Evolutionary conservation across 2,113 vertebrate genomes (phyloP), one percentile per base, ranked within the genome.

Genomic region (Apodemus sylvaticus): DNA sequence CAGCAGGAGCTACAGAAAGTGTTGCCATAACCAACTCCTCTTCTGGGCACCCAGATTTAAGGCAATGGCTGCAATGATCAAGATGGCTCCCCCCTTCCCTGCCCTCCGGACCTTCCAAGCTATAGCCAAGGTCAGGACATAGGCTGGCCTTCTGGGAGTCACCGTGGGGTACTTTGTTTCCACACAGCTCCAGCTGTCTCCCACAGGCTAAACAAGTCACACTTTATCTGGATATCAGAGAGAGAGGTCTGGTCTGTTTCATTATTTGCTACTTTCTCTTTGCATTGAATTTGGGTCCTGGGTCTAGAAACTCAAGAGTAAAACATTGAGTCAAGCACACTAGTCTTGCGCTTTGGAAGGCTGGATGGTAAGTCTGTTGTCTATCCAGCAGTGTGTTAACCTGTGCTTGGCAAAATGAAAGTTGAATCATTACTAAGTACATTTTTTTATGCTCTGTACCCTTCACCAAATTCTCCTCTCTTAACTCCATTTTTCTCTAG

Each of bases 31-130:
- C 51, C 85, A 24, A 51, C 20, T 0, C 1, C 29, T 81, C 82
- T 51, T 9, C 14, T 0, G 42, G 74, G 20, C 26, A 20, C 1
- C 48, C 79, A 3, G 14, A 7, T 0, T 22, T 13, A 39, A 53
- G 34, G 20, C n/a, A 7, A 51, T 1, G 22, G 20, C 19, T 0
- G 2, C 16, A 64, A 55, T 8, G 6, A 45, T 29, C 0, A 45
- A 51, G 31, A 88, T 7, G 55, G 66, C 0, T 64, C 13, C 6
- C 36, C 13, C 2, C 7, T 34, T 76, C 13, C 36, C 51, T 3
- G 7, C 12, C 45, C 48, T 76, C 60, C 64, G 48, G 0, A 29
- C 48, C 12, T 31, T 11, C 85, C 39, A 1, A 11, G 16, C 22
- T 8, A 20, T 34, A 24, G 58, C 13, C 87, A 55, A 11, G 10